Evolutionary conservation across 53 echinoderm and acorn worm genomes (phyloP).

Genomic region (Temnopleurus reevesii): DNA sequence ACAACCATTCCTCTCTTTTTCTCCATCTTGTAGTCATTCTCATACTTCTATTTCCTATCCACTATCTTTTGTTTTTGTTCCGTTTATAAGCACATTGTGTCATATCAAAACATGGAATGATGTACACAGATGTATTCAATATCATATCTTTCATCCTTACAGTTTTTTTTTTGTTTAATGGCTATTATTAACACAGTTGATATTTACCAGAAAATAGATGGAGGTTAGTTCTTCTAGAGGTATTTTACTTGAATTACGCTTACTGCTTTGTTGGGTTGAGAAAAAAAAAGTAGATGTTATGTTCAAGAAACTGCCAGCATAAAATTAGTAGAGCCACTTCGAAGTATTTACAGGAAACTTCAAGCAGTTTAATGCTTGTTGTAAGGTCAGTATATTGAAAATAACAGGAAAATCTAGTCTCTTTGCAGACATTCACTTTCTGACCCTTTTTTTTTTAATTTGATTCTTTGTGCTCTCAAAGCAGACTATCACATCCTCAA

Average conservation of each 20-base stretch:
- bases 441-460: neutral
- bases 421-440: neutral
- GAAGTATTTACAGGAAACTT: conserved; percentile 30
- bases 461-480: too few species aligned
- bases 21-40: neutral
- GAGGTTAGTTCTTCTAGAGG: neutral
- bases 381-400: neutral
- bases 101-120: neutral
- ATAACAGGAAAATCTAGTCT: conserved; percentile 1
- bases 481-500: neutral
- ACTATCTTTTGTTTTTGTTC: neutral
- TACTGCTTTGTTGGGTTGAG: neutral
- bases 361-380: neutral
- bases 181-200: neutral
- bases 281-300: too few species aligned
- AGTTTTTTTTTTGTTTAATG: neutral
- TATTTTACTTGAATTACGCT: neutral
- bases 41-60: neutral
- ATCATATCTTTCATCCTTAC: neutral
- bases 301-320: neutral
- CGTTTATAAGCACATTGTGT: neutral
- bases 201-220: too few species aligned
- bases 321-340: neutral
- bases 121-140: neutral
- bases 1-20: neutral